Evolutionary conservation across 2,113 vertebrate species (phyloP).

Genomic region (Ceuthmochares aereus): DNA sequence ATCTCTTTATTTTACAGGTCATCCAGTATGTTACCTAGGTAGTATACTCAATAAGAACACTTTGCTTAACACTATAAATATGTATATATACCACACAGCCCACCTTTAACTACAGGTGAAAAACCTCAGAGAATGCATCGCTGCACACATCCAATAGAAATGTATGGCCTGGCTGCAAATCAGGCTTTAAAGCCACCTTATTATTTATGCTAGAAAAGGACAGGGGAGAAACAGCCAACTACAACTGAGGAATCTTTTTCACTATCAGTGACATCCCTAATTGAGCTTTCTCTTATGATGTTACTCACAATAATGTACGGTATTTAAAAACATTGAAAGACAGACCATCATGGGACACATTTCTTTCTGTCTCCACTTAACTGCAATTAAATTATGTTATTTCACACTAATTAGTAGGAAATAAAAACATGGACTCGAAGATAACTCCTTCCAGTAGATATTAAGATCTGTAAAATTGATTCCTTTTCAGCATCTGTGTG

Average conservation of each 20-base stretch:
- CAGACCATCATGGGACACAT: neutral
- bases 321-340: conserved; percentile 4
- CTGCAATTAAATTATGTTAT: conserved; percentile 55
- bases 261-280: neutral
- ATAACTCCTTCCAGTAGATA: conserved; percentile 21
- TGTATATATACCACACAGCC: neutral
- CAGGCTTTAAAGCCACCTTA: neutral
- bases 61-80: neutral
- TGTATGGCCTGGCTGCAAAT: neutral
- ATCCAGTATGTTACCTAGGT: neutral
- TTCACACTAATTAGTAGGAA: conserved; percentile 55
- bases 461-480: neutral
- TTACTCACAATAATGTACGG: neutral
- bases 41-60: neutral
- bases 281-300: neutral
- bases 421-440: conserved; percentile 24
- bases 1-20: conserved; percentile 10
- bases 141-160: neutral
- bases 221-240: neutral
- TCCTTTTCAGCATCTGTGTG: neutral
- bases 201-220: neutral
- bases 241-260: neutral
- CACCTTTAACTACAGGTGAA: neutral
- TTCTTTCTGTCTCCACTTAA: conserved; percentile 18
- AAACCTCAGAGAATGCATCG: neutral